Base-by-base conservation (phyloP, 2,113 vertebrate genomes). In the Leptocoma aspasia region DNA sequence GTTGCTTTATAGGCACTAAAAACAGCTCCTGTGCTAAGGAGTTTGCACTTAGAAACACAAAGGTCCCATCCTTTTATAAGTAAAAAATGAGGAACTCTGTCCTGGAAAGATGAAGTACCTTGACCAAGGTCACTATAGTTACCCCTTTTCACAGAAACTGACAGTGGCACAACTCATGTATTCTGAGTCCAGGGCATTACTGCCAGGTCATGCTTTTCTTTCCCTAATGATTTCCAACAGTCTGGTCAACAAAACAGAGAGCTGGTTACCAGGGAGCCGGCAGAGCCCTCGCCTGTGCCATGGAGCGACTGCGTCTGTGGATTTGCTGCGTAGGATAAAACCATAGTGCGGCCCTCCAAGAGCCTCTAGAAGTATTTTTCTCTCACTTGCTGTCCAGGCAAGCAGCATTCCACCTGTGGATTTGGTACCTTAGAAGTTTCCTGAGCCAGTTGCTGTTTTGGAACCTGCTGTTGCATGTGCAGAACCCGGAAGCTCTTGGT, bases 241-340 rank as follows among this genome's bases (percentile, higher is more conserved):
- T 70, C 44, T n/a, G 71, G 33, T 82, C 78, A 92, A 83, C 82
- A 93, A 92, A 90, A 80, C 77, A 90, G n/a, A 78, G 86, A 39
- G 52, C 37, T 90, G 77, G 72, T 92, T 94, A 82, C 94, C 72
- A 86, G 37, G 83, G 65, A 91, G 52, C 82, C 78, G 8, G 47
- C 47, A 71, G 80, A 80, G 76, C 68, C 47, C 16, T 65, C 14
- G 44, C 28, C 44, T 81, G 72, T 59, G 80, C 68, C 8, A 13
- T 54, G 59, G 61, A 72, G 44, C 7, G 13, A 77, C 41, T 4
- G 16, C 9, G 2, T 15, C 22, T 53, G 44, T 9, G 15, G 39
- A 6, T 39, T 83, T 13, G 20, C 18, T 35, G 53, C 42, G 2
- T 1, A 13, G 35, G 56, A 35, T 49, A 81, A 70, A 87, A 56